Conservation (phyloP, 2,113 vertebrate genomes). For the Gobius niger region DNA sequence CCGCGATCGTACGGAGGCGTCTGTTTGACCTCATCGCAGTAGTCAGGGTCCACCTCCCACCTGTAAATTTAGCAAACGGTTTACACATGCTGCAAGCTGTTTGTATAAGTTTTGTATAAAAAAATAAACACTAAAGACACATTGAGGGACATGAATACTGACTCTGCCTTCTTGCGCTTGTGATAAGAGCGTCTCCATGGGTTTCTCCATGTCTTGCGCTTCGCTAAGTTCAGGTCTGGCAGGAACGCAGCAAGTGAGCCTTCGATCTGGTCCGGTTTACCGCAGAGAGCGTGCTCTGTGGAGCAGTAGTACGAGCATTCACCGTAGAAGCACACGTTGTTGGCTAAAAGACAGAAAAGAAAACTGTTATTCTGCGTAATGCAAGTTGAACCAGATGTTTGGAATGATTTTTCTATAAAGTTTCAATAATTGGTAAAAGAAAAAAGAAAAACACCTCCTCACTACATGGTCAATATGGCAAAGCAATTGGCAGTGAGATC, state of each 20-base stretch:
- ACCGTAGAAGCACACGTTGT: constrained; percentile 97
- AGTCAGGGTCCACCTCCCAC: constrained; percentile 97
- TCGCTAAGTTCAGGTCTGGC: constrained; percentile 90
- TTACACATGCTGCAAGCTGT: too few relatives aligned
- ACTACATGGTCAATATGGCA: too few relatives aligned
- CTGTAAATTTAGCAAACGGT: constrained; percentile 64
- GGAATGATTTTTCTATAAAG: too few relatives aligned
- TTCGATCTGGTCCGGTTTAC: constrained; percentile 93
- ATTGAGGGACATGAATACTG: constrained; percentile 51
- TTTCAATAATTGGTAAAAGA: too few relatives aligned
- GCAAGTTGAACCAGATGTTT: background rate
- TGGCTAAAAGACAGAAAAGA: constrained; percentile 73
- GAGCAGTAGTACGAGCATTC: constrained; percentile 99
- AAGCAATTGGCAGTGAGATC: background rate
- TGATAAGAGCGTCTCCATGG: constrained; percentile 97
- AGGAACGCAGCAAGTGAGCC: constrained; percentile 95
- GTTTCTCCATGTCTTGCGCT: constrained; percentile 97
- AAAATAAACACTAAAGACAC: background rate
- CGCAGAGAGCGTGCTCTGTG: constrained; percentile 94
- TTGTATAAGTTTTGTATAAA: too few relatives aligned
- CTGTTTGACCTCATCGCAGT: constrained; percentile 96
- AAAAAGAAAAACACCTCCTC: too few relatives aligned
- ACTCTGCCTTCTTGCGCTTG: constrained; percentile 99
- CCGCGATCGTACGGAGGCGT: constrained; percentile 91
- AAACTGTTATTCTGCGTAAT: background rate